Evolutionary conservation across 2,113 vertebrate species (phyloP).

Genomic region (Forbesichthys papilliferus): DNA sequence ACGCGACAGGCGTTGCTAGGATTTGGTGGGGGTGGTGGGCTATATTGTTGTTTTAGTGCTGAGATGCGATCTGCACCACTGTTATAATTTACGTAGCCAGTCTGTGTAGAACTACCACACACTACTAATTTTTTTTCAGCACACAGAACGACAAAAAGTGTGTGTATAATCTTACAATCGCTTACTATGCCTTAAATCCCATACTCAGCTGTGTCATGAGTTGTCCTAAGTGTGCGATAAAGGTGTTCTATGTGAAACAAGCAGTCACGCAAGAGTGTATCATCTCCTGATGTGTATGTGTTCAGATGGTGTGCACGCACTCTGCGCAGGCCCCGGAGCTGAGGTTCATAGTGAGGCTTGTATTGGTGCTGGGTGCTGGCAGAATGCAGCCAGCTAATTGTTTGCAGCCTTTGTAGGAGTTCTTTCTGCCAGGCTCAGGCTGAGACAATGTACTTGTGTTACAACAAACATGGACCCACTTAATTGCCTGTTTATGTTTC

Average conservation of each 20-base stretch:
- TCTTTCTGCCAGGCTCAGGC: constrained; percentile 31
- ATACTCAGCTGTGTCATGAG: constrained; percentile 5
- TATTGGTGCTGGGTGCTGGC: constrained; percentile 50
- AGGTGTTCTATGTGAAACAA: constrained; percentile 51
- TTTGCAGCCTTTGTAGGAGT: constrained; percentile 49
- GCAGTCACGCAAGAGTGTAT: constrained; percentile 43
- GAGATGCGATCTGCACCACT: too few species aligned
- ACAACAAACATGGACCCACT: constrained; percentile 34
- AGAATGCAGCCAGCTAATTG: constrained; percentile 46
- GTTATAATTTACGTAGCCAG: too few species aligned
- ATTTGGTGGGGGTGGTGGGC: too few species aligned
- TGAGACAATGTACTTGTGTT: constrained; percentile 48
- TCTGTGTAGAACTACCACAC: too few species aligned
- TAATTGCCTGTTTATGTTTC: constrained; percentile 46
- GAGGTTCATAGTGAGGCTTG: constrained; percentile 15
- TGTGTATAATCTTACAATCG: too few species aligned
- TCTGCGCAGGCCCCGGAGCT: constrained; percentile 5
- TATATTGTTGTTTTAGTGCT: too few species aligned
- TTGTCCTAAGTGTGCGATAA: constrained; percentile 20
- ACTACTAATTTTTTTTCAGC: too few species aligned
- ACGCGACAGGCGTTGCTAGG: too few species aligned
- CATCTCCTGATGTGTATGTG: constrained; percentile 38
- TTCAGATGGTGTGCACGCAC: constrained; percentile 12
- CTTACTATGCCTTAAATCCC: neutral
- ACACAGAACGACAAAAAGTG: too few species aligned